Base-by-base conservation (phyloP, 2,888 invertebrate species). In the Rapana venosa region DNA sequence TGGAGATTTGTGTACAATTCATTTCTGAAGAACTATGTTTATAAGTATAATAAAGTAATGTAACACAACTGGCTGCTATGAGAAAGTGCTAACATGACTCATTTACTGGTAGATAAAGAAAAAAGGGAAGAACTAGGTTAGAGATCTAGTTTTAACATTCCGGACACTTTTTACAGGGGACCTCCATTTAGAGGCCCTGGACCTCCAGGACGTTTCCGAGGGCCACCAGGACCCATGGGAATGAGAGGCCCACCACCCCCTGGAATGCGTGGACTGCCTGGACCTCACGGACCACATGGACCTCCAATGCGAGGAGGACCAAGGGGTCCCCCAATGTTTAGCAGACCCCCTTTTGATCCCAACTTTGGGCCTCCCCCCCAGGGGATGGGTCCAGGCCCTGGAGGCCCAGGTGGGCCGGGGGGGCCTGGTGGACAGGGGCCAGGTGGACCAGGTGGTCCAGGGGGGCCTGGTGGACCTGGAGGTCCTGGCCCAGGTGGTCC, bases 291-390 rank as follows among this genome's bases (percentile, higher is more conserved):
- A n/a, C 95, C 95, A 83, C 81, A 83, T 13, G 81, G 81, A 83
- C 47, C 81, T 83, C 81, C 81, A 22, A 89, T 89, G 89, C 84
- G 85, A 15, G 89, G 89, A 17, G 89, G 89, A 17, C 89, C 85
- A 5, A 84, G 89, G 17, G 89, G 89, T 15, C 95, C 95, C 20
- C 93, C 93, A 70, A 92, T 94, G 30, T 94, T 93, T 93, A 95
- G 95, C 32, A 90, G 95, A 89, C 97, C 97, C 15, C 97, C 85
- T 8, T 97, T 97, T 94, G 97, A 97, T 94, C 97, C 97, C 30
- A 98, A 97, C 95, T 98, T 93, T 94, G 95, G 94, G 56, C 81
- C 36, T 47, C 94, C 94, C 32, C 92, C 91, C 88, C 91, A 91
- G 90, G 94, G 90, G 89, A 93, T 92, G 90, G 92, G 92, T 84